Evolutionary conservation across 2,797 vertebrate species (phyloP).

Genomic region (Brachymystax lenok): DNA sequence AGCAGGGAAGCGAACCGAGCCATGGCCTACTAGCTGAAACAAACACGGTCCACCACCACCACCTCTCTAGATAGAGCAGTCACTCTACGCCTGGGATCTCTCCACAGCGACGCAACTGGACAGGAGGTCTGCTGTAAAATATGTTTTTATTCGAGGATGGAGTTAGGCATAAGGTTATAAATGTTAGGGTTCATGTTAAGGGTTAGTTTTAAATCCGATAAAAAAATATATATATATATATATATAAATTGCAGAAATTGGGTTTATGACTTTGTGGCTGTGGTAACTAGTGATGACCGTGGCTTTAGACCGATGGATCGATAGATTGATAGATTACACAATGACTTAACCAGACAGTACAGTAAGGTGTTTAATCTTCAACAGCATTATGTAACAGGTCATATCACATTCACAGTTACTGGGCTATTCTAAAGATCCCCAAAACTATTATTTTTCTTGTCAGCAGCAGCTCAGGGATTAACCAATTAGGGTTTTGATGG

Average conservation of each 20-base stretch:
- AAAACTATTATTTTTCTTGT: conserved; percentile 64
- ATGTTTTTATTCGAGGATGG: no score
- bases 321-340: conserved; percentile 7
- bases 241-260: no score
- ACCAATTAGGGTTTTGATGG: conserved; percentile 60
- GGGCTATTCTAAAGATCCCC: conserved; percentile 47
- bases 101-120: conserved; percentile 40
- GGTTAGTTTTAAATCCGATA: no score
- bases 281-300: no score
- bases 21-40: conserved; percentile 63
- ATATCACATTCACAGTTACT: conserved; percentile 40
- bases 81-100: not conserved
- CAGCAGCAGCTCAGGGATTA: conserved; percentile 62
- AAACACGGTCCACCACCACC: not conserved
- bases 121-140: conserved; percentile 29
- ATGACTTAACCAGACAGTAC: not conserved
- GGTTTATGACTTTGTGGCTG: no score
- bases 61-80: no score
- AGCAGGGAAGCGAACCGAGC: conserved; percentile 72
- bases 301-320: no score
- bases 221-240: no score
- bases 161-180: no score
- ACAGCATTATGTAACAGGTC: conserved; percentile 36
- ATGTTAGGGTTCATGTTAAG: no score
- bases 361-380: conserved; percentile 9